Conservation (phyloP, 2,113 vertebrate species). For the Hydrochoerus hydrochaeris region DNA sequence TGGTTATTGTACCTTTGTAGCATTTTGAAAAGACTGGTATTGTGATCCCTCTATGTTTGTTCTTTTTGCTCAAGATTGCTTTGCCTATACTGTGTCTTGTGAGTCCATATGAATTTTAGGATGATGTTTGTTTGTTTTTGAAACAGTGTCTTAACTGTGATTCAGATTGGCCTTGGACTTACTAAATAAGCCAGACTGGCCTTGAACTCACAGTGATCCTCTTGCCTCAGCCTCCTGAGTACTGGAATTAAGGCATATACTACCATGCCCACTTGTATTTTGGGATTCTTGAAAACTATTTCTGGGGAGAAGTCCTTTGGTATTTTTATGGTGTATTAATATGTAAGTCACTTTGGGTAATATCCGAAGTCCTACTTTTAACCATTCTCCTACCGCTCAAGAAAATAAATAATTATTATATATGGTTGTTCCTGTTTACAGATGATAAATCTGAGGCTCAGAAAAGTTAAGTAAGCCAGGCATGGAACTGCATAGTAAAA, state of each 20-base stretch:
- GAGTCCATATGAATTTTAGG: background rate
- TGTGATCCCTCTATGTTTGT: background rate
- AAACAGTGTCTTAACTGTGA: background rate
- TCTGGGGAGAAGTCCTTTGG: background rate
- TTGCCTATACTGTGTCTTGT: background rate
- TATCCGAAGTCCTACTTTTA: conserved; percentile 6
- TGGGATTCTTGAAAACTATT: background rate
- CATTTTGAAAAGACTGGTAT: background rate
- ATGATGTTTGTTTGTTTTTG: background rate
- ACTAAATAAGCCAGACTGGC: background rate
- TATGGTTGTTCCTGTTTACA: background rate
- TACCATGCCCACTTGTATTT: background rate
- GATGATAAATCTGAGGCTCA: background rate
- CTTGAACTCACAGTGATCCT: background rate
- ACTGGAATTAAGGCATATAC: background rate
- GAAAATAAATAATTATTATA: background rate
- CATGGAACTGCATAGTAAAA: too few relatives aligned
- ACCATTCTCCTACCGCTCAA: background rate
- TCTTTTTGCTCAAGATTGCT: background rate
- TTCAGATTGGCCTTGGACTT: background rate
- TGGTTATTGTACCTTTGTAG: background rate
- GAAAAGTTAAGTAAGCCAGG: background rate
- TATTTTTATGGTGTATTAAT: background rate
- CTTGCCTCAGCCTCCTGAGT: background rate
- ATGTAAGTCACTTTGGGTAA: background rate